Evolutionary conservation across 2,797 vertebrate species (phyloP).

Genomic region (Agapornis canus): DNA sequence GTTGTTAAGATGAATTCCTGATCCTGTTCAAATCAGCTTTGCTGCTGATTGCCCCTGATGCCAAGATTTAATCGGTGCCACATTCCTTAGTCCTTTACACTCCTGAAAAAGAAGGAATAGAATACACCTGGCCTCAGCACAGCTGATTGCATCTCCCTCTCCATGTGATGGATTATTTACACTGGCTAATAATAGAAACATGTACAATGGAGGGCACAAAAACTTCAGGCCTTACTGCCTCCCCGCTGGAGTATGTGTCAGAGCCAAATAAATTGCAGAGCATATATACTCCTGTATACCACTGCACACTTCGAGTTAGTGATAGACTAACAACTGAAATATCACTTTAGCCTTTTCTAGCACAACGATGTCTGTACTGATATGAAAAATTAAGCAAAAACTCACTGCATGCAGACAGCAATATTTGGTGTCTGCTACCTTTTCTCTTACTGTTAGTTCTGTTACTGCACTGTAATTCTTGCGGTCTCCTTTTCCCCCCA

Average conservation of each 20-base stretch:
- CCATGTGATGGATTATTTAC: background rate
- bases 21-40: background rate
- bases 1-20: background rate
- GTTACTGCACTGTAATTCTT: background rate
- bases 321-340: background rate
- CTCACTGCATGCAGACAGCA: accelerated
- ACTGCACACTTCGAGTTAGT: background rate
- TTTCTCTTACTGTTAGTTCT: background rate
- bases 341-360: background rate
- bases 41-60: background rate
- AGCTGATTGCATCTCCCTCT: background rate
- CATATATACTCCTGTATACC: background rate
- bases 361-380: background rate
- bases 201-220: accelerated
- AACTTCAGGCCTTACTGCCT: background rate
- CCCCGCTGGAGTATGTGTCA: background rate
- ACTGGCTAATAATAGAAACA: background rate
- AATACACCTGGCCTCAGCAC: background rate
- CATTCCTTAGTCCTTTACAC: background rate
- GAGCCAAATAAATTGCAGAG: background rate
- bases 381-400: background rate
- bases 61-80: accelerated
- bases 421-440: background rate
- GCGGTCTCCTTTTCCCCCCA: accelerated
- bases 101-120: background rate